Evolutionary conservation across 1,140 invertebrate species (phyloP).

Genomic region (Lamellibrachia luymesi): DNA sequence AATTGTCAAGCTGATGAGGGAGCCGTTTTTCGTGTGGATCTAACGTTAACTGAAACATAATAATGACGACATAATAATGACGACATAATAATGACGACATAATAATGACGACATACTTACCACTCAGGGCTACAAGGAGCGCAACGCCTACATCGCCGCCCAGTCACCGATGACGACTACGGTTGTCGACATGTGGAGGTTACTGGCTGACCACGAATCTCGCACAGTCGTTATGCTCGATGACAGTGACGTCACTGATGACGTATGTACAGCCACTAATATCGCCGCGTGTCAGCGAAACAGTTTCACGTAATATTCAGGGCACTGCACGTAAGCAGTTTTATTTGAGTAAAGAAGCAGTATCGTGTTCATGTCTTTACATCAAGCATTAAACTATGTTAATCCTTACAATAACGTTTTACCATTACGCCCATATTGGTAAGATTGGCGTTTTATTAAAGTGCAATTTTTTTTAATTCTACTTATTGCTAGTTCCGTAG

Average conservation of each 20-base stretch:
- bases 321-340: background rate
- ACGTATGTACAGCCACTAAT: background rate
- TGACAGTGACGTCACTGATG: background rate
- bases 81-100: too few species aligned
- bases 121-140: background rate
- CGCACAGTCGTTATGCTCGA: conserved; percentile 37
- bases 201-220: conserved; percentile 44
- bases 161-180: conserved; percentile 39
- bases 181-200: conserved; percentile 49
- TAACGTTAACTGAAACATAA: background rate
- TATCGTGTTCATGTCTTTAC: background rate
- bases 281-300: background rate
- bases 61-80: background rate
- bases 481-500: too few species aligned
- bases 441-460: too few species aligned
- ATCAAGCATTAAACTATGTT: too few species aligned
- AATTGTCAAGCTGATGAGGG: background rate
- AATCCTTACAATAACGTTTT: too few species aligned
- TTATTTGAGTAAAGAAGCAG: background rate
- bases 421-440: too few species aligned
- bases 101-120: background rate
- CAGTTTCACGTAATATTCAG: background rate
- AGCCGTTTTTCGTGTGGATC: background rate
- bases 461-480: too few species aligned
- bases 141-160: background rate